phyloP scores from a whole-genome alignment of 64 coral and sea anemone genomes.

The Orbicella faveolata region DNA sequence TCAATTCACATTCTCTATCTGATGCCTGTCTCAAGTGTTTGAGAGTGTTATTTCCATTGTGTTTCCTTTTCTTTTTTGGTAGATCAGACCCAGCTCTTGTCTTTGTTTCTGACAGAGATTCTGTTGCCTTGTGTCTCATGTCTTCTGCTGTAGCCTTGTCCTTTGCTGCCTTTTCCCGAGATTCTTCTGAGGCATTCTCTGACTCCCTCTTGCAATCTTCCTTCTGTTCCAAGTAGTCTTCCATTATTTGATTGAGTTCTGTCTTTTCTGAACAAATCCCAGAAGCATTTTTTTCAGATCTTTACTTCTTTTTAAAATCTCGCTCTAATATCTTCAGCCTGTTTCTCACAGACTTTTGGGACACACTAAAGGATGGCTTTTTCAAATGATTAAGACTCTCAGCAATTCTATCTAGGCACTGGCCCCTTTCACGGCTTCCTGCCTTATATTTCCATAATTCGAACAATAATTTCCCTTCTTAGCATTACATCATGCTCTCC shows the following conservation, averaged over 20 bases:
- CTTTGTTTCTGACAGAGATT: background rate
- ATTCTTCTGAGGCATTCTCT: constrained; percentile 2
- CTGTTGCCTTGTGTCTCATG: too few species aligned
- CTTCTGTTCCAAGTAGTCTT: constrained; percentile 38
- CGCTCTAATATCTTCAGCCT: too few species aligned
- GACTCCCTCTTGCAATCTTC: constrained; percentile 41
- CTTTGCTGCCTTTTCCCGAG: constrained; percentile 24
- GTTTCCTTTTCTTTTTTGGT: constrained; percentile 37
- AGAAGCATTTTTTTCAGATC: too few species aligned
- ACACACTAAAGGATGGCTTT: constrained; percentile 37
- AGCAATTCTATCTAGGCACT: constrained; percentile 34
- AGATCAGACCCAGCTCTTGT: constrained; percentile 49
- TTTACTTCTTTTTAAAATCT: too few species aligned
- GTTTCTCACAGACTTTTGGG: too few species aligned
- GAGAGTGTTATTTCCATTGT: constrained; percentile 32
- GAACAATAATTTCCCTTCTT: constrained; percentile 40
- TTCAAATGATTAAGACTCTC: constrained; percentile 56
- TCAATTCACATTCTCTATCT: constrained; percentile 31
- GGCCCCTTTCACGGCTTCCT: constrained; percentile 39
- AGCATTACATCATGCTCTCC: constrained; percentile 36
- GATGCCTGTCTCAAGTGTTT: constrained; percentile 46
- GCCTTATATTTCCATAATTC: constrained; percentile 53
- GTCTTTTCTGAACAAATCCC: too few species aligned
- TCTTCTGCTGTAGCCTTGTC: constrained; percentile 29
- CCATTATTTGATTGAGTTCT: too few species aligned